Conservation (phyloP, 2,113 vertebrate genomes). For the Oceanites oceanicus region DNA sequence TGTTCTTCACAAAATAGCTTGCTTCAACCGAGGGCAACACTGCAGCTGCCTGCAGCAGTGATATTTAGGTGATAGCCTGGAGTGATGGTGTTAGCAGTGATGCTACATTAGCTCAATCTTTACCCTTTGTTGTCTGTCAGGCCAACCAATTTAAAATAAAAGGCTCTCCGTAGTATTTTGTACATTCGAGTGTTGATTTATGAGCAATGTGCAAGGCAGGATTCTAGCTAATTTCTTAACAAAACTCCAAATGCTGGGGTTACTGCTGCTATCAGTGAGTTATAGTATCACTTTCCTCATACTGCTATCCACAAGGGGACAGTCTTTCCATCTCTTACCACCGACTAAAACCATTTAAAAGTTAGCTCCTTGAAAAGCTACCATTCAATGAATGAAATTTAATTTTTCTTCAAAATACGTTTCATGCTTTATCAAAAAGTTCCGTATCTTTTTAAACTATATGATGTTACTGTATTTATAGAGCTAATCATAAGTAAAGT, state of each 20-base stretch:
- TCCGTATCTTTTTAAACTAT: neutral
- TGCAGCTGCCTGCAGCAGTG: neutral
- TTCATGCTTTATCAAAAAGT: neutral
- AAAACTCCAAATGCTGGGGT: neutral
- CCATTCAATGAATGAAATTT: neutral
- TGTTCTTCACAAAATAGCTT: neutral
- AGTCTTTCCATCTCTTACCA: constrained; percentile 68
- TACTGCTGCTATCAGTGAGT: neutral
- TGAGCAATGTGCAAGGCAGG: neutral
- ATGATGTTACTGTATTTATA: neutral
- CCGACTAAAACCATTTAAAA: neutral
- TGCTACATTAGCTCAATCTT: neutral
- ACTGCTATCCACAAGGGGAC: constrained; percentile 66
- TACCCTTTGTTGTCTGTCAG: neutral
- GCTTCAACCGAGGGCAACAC: neutral
- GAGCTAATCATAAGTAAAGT: neutral
- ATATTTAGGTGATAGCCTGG: neutral
- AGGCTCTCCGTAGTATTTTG: neutral
- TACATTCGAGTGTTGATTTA: neutral
- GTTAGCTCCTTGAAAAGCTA: neutral
- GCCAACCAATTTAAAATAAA: neutral
- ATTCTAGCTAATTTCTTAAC: neutral
- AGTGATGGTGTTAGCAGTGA: neutral
- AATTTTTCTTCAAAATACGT: neutral
- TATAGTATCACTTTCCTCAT: neutral